Conservation (phyloP, 1,140 invertebrate genomes). For the Anastatus disparis region DNA sequence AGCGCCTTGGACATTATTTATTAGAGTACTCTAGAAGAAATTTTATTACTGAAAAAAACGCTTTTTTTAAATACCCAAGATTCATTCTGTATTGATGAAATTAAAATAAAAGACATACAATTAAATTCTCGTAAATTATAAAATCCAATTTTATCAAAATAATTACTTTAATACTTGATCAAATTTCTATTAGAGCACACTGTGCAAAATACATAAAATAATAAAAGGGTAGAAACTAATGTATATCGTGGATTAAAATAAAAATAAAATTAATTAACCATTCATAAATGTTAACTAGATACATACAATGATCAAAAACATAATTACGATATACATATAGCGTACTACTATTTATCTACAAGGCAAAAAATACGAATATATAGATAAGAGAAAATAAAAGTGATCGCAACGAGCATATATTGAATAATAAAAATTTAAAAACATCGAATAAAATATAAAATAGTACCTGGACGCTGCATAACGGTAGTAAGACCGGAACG, state of each 20-base stretch:
- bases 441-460: too few species aligned
- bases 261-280: conserved; percentile 5
- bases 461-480: conserved; percentile 85
- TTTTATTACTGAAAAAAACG: too few species aligned
- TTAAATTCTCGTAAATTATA: too few species aligned
- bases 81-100: too few species aligned
- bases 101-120: too few species aligned
- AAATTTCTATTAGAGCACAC: conserved; percentile 17
- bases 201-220: conserved; percentile 5
- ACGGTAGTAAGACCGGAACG: conserved; percentile 84
- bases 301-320: conserved; percentile 23
- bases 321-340: conserved; percentile 34
- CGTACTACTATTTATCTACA: conserved; percentile 30
- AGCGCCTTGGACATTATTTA: too few species aligned
- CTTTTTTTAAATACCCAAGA: too few species aligned
- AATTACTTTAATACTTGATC: too few species aligned
- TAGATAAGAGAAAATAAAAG: background rate
- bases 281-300: conserved; percentile 27
- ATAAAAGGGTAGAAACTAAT: conserved; percentile 1
- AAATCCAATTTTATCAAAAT: too few species aligned
- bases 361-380: conserved; percentile 22
- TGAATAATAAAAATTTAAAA: too few species aligned
- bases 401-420: too few species aligned
- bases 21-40: too few species aligned
- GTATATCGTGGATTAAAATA: conserved; percentile 13